phyloP scores from a whole-genome alignment of 2,888 invertebrate species.

The Argyra leucocephala region DNA sequence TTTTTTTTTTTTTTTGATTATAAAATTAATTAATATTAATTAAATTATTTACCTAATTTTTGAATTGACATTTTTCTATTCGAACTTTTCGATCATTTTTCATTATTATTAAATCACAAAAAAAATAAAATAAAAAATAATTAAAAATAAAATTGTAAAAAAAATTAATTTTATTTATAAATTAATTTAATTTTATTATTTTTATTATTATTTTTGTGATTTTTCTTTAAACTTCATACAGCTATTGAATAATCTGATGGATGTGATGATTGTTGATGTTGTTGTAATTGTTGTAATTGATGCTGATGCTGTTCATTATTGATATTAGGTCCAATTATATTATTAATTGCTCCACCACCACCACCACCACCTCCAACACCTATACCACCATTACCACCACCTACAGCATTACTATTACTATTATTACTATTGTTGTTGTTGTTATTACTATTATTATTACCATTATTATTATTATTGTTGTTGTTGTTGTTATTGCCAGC shows the following conservation, averaged over 20 bases:
- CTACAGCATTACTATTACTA: constrained; percentile 13
- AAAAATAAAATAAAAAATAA: not conserved
- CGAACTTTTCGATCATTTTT: too few relatives aligned
- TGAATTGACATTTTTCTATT: too few relatives aligned
- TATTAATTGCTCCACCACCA: too few relatives aligned
- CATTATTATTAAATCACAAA: not conserved
- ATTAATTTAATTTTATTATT: not conserved
- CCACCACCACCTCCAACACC: constrained; percentile 37
- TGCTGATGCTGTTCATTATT: constrained; percentile 33
- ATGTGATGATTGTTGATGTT: constrained; percentile 48
- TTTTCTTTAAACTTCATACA: constrained; percentile 46
- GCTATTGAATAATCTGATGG: constrained; percentile 67
- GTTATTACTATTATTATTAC: constrained; percentile 21
- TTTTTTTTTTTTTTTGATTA: too few relatives aligned
- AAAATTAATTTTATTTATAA: not conserved
- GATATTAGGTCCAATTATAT: constrained; percentile 30
- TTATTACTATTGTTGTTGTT: constrained; percentile 32
- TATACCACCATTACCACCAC: constrained; percentile 54
- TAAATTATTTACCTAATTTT: too few relatives aligned
- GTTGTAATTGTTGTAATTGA: constrained; percentile 40
- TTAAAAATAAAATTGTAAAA: not conserved
- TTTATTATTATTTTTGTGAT: not conserved
- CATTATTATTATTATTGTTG: constrained; percentile 28
- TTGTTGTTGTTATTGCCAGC: constrained; percentile 37
- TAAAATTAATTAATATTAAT: too few relatives aligned